Conservation (phyloP, 2,113 vertebrate genomes). For the Carlito syrichta region DNA sequence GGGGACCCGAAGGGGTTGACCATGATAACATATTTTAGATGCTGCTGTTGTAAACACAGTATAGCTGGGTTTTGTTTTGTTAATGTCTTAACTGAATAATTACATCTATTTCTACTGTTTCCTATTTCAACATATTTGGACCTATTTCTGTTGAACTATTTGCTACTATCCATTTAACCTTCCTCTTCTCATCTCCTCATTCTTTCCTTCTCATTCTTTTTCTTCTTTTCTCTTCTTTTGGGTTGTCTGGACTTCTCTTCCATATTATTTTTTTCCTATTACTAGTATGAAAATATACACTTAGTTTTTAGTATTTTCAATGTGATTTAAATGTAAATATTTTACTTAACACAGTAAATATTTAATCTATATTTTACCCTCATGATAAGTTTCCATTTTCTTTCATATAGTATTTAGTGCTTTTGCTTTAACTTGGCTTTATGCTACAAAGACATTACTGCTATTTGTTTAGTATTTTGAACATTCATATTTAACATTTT, state of each 20-base stretch:
- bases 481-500: neutral
- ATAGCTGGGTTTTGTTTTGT: neutral
- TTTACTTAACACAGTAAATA: neutral
- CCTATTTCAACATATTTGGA: neutral
- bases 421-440: neutral
- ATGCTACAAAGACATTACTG: neutral
- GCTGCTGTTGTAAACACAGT: neutral
- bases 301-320: neutral
- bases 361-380: neutral
- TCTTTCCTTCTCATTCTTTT: neutral
- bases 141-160: neutral
- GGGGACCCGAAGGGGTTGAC: too few species aligned
- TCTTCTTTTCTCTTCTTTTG: neutral
- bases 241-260: neutral
- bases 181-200: neutral
- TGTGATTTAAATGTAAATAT: neutral
- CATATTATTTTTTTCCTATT: neutral
- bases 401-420: neutral
- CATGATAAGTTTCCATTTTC: neutral
- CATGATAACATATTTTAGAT: neutral
- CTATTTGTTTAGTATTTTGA: neutral
- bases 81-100: neutral
- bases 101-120: neutral
- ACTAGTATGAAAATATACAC: neutral
- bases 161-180: neutral